Evolutionary conservation across 2,888 invertebrate species (phyloP), one percentile per base, ranked within the genome.

Genomic region (Dolichopus griseipennis): DNA sequence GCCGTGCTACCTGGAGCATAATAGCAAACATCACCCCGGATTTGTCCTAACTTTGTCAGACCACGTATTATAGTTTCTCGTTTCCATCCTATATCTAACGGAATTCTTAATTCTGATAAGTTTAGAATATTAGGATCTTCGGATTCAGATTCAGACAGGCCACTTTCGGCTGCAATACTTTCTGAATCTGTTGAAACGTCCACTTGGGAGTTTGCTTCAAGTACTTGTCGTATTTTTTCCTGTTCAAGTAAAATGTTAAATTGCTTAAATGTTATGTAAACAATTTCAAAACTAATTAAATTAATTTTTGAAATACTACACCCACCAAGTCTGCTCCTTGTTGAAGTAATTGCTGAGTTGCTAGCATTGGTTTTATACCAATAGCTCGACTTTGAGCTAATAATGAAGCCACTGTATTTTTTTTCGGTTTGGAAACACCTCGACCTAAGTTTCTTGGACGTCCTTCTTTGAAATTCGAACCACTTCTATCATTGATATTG

Each of bases 21-120:
- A 81, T 98, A 98, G 69, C 89, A 87, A 65, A 98, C 97, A 77
- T 97, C 97, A n/a, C 97, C 96, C 73, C 91, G 90, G 72, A 93
- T 89, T 72, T 91, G 89, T 61, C 95, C 95, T 75, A 88, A 90
- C 73, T 91, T 89, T 8, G 93, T 93, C 10, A 96, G 85, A 7
- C 93, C 92, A 72, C 90, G 88, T 75, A 97, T 93, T 68, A 93
- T 86, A 0, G 96, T 96, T 78, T 95, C 92, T n/a, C 97, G 85
- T 75, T 91, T 91, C 97, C 97, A 97, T 70, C 95, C 95, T 82
- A 86, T 83, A 67, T 87, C 87, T 33, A 91, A 76, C 0, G 90
- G 90, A 68, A 88, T 83, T 65, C 87, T 82, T 67, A 90, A 78
- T 72, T 88, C 86, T 33, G 84, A 81, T 76, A 82, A 77, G 69